A percentile compares a stretch with the other conserved stretches of the same genome.
Evolutionary conservation across 2,113 vertebrate species (phyloP).

Genomic region (Toxotes chatareus): DNA sequence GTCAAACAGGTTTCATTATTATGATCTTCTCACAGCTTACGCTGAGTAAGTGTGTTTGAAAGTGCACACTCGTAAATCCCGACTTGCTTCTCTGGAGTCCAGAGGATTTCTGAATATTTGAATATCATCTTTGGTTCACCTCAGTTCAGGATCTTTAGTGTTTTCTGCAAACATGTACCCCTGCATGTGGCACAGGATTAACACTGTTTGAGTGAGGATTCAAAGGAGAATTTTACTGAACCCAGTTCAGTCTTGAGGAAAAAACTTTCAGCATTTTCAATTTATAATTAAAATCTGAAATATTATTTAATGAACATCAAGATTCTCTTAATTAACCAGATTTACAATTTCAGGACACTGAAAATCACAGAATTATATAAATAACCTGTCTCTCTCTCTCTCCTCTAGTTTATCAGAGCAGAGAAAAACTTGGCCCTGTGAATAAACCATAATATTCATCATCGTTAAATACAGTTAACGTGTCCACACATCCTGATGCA

Average conservation of each 20-base stretch:
- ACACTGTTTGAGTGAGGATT: conserved; percentile 56
- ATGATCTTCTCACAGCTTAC: conserved; percentile 43
- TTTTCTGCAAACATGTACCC: conserved; percentile 43
- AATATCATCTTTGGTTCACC: conserved; percentile 61
- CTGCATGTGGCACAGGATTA: conserved; percentile 53
- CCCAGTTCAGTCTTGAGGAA: neutral
- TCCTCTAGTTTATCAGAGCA: conserved; percentile 16
- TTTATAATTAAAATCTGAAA: neutral
- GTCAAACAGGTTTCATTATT: conserved; percentile 70
- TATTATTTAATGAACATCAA: neutral
- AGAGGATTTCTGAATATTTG: conserved; percentile 66
- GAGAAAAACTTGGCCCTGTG: conserved; percentile 19
- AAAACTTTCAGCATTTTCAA: neutral
- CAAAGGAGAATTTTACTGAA: conserved; percentile 10
- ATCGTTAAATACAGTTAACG: conserved; percentile 78
- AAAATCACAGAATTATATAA: neutral
- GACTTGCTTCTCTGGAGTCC: conserved; percentile 28
- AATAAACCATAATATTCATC: conserved; percentile 71
- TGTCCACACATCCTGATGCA: conserved; percentile 72
- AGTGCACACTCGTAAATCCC: conserved; percentile 44
- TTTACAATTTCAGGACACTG: neutral
- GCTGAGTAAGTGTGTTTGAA: conserved; percentile 45
- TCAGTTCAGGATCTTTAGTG: conserved; percentile 24
- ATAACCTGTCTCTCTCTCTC: neutral
- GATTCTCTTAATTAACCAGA: neutral